These are phyloP conservation scores for Spheniscus mendiculus DNA, from an alignment of 2,113 vertebrate species.

Conservation along the genomic window DNA sequence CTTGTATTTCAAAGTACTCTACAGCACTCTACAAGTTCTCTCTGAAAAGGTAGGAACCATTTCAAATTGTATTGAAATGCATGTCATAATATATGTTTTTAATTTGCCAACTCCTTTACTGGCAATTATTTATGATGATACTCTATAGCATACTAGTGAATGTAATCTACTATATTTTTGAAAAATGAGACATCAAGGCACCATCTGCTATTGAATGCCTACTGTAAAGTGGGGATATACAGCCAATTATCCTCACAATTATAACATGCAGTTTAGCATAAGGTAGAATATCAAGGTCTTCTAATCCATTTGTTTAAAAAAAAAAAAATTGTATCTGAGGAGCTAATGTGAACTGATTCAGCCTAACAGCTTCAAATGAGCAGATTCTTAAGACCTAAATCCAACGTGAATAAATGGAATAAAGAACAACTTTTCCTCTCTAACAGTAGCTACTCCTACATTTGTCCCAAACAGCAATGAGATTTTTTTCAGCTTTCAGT, in stretches of 20 bases:
- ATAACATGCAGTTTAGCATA: background rate
- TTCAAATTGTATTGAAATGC: background rate
- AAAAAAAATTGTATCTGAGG: background rate
- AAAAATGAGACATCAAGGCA: constrained; percentile 9
- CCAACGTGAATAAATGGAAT: background rate
- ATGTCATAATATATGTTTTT: background rate
- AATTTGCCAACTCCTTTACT: background rate
- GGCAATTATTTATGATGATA: constrained; percentile 11
- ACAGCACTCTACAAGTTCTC: background rate
- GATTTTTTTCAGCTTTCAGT: background rate
- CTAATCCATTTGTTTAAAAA: background rate
- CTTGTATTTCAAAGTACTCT: background rate
- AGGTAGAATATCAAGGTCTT: background rate
- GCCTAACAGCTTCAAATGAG: background rate
- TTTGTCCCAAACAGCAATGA: background rate
- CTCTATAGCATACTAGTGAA: background rate
- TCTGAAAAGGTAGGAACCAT: background rate
- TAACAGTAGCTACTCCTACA: background rate
- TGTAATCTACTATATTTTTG: background rate
- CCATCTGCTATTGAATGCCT: background rate
- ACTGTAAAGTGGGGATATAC: background rate
- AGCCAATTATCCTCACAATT: background rate
- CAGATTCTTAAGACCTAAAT: background rate
- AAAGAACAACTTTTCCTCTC: background rate
- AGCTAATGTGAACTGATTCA: background rate